A percentile compares a stretch with the other conserved stretches of the same genome.
These are phyloP conservation scores for Thamnophis elegans DNA, from an alignment of 2,797 vertebrate species.

Conservation along the genomic window DNA sequence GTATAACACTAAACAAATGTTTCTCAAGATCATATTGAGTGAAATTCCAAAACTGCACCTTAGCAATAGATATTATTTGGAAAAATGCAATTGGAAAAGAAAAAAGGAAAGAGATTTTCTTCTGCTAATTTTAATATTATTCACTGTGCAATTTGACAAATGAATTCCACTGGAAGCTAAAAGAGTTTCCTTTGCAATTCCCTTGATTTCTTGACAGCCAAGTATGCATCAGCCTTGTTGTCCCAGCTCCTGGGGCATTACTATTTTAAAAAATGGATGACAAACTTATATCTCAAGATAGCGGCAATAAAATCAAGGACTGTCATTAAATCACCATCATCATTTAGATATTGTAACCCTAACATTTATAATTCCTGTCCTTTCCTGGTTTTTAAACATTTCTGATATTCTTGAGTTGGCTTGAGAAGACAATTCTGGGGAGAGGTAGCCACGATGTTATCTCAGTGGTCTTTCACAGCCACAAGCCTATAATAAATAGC, in stretches of 20 bases:
- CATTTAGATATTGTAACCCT: conserved; percentile 15
- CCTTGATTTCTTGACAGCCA: neutral
- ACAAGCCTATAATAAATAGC: neutral
- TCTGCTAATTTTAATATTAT: conserved; percentile 14
- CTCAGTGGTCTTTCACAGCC: conserved; percentile 18
- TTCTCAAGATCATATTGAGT: neutral
- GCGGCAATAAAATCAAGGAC: conserved; percentile 18
- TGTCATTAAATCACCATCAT: neutral
- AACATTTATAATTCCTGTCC: conserved; percentile 8
- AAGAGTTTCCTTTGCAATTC: conserved; percentile 40
- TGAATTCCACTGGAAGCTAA: conserved; percentile 43
- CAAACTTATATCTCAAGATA: conserved; percentile 21
- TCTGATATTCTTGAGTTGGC: conserved; percentile 2
- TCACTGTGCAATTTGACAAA: conserved; percentile 39
- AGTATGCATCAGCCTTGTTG: conserved; percentile 16
- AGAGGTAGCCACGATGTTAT: neutral
- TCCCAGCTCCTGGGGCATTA: conserved; percentile 17
- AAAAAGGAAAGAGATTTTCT: neutral
- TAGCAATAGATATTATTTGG: neutral
- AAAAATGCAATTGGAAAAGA: neutral
- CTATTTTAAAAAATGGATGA: conserved; percentile 35
- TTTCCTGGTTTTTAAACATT: neutral
- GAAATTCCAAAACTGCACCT: neutral
- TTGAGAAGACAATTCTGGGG: conserved; percentile 29
- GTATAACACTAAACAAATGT: neutral